phyloP scores from a whole-genome alignment of 2,797 vertebrate genomes.

The Artibeus lituratus region DNA sequence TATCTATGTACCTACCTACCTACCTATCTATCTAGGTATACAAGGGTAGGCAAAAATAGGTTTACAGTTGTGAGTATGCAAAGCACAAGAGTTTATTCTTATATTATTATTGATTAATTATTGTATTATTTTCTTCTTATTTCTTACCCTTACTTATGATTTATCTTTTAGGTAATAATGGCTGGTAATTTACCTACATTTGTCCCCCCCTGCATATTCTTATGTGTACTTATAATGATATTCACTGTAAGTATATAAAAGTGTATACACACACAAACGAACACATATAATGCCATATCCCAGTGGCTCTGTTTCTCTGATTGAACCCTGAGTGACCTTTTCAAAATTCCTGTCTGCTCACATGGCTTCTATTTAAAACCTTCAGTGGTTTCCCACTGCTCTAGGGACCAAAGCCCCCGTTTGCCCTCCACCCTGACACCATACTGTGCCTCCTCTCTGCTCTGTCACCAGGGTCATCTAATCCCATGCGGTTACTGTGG shows the following conservation, averaged over 20 bases:
- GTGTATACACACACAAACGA: background rate
- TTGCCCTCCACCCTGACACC: background rate
- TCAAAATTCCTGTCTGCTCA: background rate
- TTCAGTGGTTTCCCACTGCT: background rate
- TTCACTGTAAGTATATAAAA: background rate
- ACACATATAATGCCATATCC: background rate
- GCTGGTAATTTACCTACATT: background rate
- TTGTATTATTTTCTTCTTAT: background rate
- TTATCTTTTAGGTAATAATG: background rate
- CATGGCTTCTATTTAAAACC: background rate
- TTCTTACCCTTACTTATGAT: background rate
- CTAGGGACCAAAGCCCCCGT: background rate
- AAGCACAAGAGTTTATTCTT: background rate
- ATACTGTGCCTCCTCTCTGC: background rate
- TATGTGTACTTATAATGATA: background rate
- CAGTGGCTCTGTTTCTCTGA: background rate
- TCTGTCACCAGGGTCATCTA: fast-evolving
- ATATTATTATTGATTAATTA: background rate
- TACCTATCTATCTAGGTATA: no score
- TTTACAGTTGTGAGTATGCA: background rate
- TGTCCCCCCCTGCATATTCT: background rate
- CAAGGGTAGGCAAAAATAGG: background rate
- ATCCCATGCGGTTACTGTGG: no score
- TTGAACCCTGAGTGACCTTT: background rate
- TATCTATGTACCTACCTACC: no score